Base-by-base conservation (phyloP, 1,140 invertebrate species). In the Heterodera carotae region DNA sequence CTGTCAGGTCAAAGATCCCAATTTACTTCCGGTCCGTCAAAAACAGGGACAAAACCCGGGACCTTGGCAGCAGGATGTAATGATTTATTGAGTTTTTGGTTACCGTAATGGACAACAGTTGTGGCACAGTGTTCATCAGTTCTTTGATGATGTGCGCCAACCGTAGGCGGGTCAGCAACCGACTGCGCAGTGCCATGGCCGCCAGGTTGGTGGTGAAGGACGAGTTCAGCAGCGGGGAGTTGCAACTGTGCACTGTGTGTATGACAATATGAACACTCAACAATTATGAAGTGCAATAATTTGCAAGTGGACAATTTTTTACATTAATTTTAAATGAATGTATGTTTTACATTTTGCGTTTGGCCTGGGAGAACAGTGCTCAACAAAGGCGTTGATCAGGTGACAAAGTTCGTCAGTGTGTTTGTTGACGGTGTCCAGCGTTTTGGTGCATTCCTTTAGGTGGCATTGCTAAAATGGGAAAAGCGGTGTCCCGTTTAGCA, bases 301-400 rank as follows among this genome's bases (percentile, higher is more conserved):
- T 76, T 59, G 25, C 25, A 34, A 22, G 6, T 34, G 6, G n/a
- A 31, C 43, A 3, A 2, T 33, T 36, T 22, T n/a, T 62, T 75
- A 75, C 39, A 36, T 25, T 33, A 77, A 4, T 27, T 18, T 60
- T n/a, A n/a, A n/a, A n/a, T n/a, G n/a, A n/a, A n/a, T n/a, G n/a
- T n/a, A n/a, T n/a, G n/a, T 10, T 43, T 71, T 84, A 85, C 82
- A 48, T 36, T 82, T 81, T 2, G 69, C 70, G 25, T 56, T 75
- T 25, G 34, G 48, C 22, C 60, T 39, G 22, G 64, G 75, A 39
- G 79, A 64, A 36, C 59, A 31, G 27, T 68, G 31, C 33, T 78
- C 77, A 67, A 36, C 78, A 81, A 82, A 82, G 15, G 43, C 31
- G 1, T 72, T 67, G 60, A 82, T 74, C 25, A 82, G 31, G 15